Conservation (phyloP, 2,888 invertebrate species). For the Aphidoletes aphidimyza region DNA sequence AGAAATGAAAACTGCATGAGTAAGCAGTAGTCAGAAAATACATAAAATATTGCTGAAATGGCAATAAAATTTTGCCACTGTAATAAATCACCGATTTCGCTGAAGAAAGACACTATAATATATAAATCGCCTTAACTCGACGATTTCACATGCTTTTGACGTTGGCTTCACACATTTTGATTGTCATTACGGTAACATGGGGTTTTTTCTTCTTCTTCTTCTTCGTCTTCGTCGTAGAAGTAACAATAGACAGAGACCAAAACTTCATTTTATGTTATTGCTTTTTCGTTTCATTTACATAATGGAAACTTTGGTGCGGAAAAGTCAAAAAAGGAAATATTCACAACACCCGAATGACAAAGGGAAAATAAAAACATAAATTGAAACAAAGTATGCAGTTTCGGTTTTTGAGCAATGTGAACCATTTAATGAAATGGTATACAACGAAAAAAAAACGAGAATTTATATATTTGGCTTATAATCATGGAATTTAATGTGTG, state of each 20-base stretch:
- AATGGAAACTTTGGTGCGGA: not conserved
- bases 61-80: constrained; percentile 18
- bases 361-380: too few species aligned
- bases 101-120: not conserved
- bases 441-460: not conserved
- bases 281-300: not conserved
- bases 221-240: too few species aligned
- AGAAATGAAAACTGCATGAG: not conserved
- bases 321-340: not conserved
- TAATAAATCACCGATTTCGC: constrained; percentile 22
- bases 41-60: constrained; percentile 37
- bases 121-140: not conserved
- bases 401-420: too few species aligned
- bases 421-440: too few species aligned
- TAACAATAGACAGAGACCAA: too few species aligned
- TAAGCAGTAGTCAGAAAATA: not conserved
- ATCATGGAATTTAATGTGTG: not conserved
- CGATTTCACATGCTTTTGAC: not conserved
- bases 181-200: not conserved
- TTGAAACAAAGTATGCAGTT: too few species aligned
- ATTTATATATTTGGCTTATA: not conserved
- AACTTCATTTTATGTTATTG: not conserved
- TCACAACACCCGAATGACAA: too few species aligned
- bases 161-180: not conserved
- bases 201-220: too few species aligned